Conservation (phyloP, 2,888 invertebrate genomes). For the Stenotaenia linearis region DNA sequence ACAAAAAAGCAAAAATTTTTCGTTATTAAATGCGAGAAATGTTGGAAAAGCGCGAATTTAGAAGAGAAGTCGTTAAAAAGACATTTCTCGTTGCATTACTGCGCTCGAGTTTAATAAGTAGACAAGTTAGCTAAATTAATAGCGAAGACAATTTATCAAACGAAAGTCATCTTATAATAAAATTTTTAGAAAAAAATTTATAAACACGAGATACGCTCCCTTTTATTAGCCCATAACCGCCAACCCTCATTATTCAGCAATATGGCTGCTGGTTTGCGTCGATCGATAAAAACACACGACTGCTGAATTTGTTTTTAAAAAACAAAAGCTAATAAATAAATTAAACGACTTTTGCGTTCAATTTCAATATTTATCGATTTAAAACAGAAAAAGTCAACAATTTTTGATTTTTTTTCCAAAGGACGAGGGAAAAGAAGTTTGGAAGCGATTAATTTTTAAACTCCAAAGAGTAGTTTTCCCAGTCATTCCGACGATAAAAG, state of each 20-base stretch:
- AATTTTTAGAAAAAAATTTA: not conserved
- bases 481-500: not conserved
- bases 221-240: not conserved
- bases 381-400: not conserved
- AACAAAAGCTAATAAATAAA: not conserved
- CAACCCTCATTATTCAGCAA: not conserved
- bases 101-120: not conserved
- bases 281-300: not conserved
- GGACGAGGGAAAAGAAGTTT: not conserved
- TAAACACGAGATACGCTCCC: not conserved
- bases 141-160: not conserved
- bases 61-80: not conserved
- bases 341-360: not conserved
- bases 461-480: not conserved
- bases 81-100: not conserved
- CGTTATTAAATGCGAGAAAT: not conserved
- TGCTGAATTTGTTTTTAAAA: too few relatives aligned
- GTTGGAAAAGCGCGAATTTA: not conserved
- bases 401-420: not conserved
- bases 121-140: not conserved
- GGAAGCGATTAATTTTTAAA: not conserved
- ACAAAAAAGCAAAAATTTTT: not conserved
- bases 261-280: slow-evolving; percentile 3
- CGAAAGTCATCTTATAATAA: not conserved
- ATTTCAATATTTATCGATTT: not conserved